Evolutionary conservation across 1,140 invertebrate species (phyloP), one percentile per base, ranked within the genome.

Genomic region (Hermatobates lingyangjiaoensis): DNA sequence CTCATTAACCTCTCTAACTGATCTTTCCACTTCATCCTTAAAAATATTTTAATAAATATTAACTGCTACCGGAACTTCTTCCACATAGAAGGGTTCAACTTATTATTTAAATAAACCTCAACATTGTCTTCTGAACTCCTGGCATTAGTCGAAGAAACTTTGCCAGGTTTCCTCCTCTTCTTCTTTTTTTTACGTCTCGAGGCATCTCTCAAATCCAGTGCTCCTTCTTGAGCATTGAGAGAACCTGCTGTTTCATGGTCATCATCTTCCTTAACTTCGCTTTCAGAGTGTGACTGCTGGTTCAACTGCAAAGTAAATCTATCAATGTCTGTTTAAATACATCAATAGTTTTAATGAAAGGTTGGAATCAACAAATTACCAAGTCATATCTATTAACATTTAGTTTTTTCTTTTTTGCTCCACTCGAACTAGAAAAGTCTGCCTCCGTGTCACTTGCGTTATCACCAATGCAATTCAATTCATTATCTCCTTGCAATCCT

Each of bases 11-110:
- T 85, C 79, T 48, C 71, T 62, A 3, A 86, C 64, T 28, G 75
- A 79, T 51, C 74, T 69, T 55, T 85, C 83, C 27, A 87, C 74
- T 65, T 87, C 83, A 67, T 83, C 80, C 61, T 79, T 34, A 34
- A 34, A 34, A 7, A 34, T 34, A 34, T 7, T 34, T 34, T 15
- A 34, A 34, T 7, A 34, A 34, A 34, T 42, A 42, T 42, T 42
- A 7, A 7, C 5, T 10, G 7, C 18, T 42, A 12, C 18, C 18
- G 5, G 4, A 10, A 5, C 5, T 42, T 42, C 39, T 42, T 18
- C 15, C 28, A 7, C 28, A 34, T 7, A 15, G 28, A 34, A 34
- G 7, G 7, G 15, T 34, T 7, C 15, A 34, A 34, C 7, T 7
- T n/a, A n/a, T n/a, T n/a, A n/a, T n/a, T n/a, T n/a, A n/a, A n/a